Base-by-base conservation (phyloP, 2,888 invertebrate species). In the Polylopha cassiicola region DNA sequence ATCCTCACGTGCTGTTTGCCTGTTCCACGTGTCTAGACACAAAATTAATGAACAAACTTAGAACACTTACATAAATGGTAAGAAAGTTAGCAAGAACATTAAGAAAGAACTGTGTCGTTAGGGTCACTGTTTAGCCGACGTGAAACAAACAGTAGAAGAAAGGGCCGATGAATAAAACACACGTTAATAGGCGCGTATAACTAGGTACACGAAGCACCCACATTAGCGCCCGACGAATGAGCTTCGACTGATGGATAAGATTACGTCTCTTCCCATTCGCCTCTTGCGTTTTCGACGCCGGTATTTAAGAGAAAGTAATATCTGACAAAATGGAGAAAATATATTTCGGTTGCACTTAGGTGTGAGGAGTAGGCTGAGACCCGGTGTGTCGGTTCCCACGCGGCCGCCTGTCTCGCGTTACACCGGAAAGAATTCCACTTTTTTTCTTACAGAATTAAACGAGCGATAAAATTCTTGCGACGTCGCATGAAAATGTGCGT, bases 401-500 rank as follows among this genome's bases (percentile, higher is more conserved):
- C 73, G 69, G 59, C 66, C 66, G 67, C 69, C 65, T 63, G 69
- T 78, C 75, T 81, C 75, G 51, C 65, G 73, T 84, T 79, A 82
- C 81, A 66, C 65, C 64, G 61, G 73, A 73, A 72, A 73, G 76
- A 77, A 76, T 70, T 73, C 74, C 74, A 74, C 70, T 81, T 81
- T 77, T n/a, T 80, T 79, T 77, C 76, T 74, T 70, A 73, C 72
- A 74, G 77, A 84, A 84, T 85, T 85, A 84, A 84, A 80, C 80
- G 77, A 68, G 74, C 79, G 84, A 85, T 84, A 85, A 85, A 82
- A 85, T 85, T 85, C 85, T 77, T 73, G 80, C 77, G 80, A 80
- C 81, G 85, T 85, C 81, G 77, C 84, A 80, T 82, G 82, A 82
- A 85, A 85, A 85, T 84, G 82, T 84, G 78, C 82, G 81, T 82